These are phyloP conservation scores for Protomyctophum bolini DNA, from an alignment of 2,113 vertebrate genomes.

Conservation along the genomic window DNA sequence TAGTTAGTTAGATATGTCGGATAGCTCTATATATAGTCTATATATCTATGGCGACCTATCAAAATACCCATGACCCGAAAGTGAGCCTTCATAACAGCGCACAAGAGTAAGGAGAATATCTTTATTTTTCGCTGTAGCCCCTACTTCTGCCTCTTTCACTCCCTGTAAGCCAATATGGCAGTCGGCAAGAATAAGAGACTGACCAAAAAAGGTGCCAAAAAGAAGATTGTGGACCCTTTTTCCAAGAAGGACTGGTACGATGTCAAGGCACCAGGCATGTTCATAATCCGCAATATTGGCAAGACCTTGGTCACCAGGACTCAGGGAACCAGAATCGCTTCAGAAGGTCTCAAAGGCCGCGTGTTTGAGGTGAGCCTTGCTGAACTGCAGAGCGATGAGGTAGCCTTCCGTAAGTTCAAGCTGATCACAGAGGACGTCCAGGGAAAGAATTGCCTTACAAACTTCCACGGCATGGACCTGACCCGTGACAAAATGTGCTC, in stretches of 20 bases:
- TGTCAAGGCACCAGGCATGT: constrained; percentile 99
- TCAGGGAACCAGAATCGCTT: constrained; percentile 98
- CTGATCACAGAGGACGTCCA: constrained; percentile 97
- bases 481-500: constrained; percentile 99
- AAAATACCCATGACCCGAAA: too few species aligned
- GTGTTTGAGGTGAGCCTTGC: constrained; percentile 98
- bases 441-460: constrained; percentile 98
- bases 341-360: constrained; percentile 95
- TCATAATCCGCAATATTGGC: constrained; percentile 97
- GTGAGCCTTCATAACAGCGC: too few species aligned
- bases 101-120: constrained; percentile 22
- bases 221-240: constrained; percentile 99
- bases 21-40: too few species aligned
- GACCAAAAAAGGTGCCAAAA: constrained; percentile 97
- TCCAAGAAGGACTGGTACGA: constrained; percentile 99
- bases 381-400: constrained; percentile 98
- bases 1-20: too few species aligned
- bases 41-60: too few species aligned
- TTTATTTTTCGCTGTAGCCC: constrained; percentile 85
- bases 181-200: constrained; percentile 98
- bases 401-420: constrained; percentile 98
- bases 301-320: constrained; percentile 98
- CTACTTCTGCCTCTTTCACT: constrained; percentile 81
- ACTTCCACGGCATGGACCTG: constrained; percentile 99
- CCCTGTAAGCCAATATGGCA: constrained; percentile 86